Conservation (phyloP, 1,140 invertebrate species). For the Caenorhabditis inopinata region DNA sequence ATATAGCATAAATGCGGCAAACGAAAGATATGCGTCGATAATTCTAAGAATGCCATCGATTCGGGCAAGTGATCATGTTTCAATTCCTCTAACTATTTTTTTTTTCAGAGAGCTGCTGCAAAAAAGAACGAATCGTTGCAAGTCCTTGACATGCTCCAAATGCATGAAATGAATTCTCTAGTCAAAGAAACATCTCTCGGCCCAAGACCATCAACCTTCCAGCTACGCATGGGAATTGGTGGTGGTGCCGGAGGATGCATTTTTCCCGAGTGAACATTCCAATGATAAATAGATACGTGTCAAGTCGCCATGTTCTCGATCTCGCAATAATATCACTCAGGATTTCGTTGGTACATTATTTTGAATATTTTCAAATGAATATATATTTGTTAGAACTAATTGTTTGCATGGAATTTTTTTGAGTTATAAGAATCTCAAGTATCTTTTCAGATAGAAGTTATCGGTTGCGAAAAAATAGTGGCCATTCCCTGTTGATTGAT, state of each 20-base stretch:
- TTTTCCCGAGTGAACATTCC: neutral
- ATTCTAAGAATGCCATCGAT: conserved; percentile 64
- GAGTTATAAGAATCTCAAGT: too few relatives aligned
- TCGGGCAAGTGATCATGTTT: conserved; percentile 35
- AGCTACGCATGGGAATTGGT: conserved; percentile 3
- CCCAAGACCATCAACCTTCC: neutral
- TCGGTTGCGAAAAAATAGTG: conserved; percentile 1
- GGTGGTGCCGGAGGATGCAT: neutral
- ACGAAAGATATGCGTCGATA: conserved; percentile 60
- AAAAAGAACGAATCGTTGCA: conserved; percentile 66
- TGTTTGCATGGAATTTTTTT: too few relatives aligned
- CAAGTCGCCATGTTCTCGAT: neutral
- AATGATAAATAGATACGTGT: neutral
- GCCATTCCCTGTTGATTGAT: neutral
- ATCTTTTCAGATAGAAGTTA: neutral
- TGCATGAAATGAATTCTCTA: conserved; percentile 60
- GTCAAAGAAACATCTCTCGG: conserved; percentile 64
- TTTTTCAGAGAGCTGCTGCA: conserved; percentile 63
- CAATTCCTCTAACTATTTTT: neutral
- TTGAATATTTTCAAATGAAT: too few relatives aligned
- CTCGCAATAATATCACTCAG: neutral
- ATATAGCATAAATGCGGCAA: conserved; percentile 52
- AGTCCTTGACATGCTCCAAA: conserved; percentile 64
- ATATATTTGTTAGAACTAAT: too few relatives aligned
- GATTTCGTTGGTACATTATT: conserved; percentile 3